Conservation (phyloP, 2,113 vertebrate species). For the Hippocampus mohnikei region DNA sequence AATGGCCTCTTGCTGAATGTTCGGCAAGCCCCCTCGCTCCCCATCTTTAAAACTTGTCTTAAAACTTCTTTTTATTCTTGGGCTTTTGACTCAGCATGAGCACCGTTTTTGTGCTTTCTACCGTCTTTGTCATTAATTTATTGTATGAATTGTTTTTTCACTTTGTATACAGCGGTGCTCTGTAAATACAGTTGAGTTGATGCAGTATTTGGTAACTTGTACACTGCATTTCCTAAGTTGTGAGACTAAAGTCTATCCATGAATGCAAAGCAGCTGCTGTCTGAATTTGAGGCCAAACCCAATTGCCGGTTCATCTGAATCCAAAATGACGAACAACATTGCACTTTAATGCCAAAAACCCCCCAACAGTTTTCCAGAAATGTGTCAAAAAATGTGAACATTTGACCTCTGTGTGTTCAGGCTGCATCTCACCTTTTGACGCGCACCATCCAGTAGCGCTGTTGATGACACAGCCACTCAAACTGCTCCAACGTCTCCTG, state of each 20-base stretch:
- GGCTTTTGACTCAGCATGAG: too few species aligned
- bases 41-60: too few species aligned
- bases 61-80: too few species aligned
- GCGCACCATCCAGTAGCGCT: conserved; percentile 67
- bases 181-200: too few species aligned
- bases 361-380: not conserved
- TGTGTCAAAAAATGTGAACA: not conserved
- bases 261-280: not conserved
- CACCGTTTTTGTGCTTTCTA: too few species aligned
- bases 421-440: conserved; percentile 61
- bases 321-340: not conserved
- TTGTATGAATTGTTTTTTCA: too few species aligned
- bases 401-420: not conserved
- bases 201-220: too few species aligned
- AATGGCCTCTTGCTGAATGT: too few species aligned
- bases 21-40: too few species aligned
- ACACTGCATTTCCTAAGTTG: not conserved
- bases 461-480: conserved; percentile 73
- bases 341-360: not conserved
- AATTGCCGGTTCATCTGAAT: not conserved
- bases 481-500: conserved; percentile 68
- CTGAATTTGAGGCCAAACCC: not conserved
- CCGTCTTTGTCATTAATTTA: too few species aligned
- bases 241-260: too few species aligned
- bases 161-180: too few species aligned